Conservation (phyloP, 2,113 vertebrate genomes). For the Cathartes aura region DNA sequence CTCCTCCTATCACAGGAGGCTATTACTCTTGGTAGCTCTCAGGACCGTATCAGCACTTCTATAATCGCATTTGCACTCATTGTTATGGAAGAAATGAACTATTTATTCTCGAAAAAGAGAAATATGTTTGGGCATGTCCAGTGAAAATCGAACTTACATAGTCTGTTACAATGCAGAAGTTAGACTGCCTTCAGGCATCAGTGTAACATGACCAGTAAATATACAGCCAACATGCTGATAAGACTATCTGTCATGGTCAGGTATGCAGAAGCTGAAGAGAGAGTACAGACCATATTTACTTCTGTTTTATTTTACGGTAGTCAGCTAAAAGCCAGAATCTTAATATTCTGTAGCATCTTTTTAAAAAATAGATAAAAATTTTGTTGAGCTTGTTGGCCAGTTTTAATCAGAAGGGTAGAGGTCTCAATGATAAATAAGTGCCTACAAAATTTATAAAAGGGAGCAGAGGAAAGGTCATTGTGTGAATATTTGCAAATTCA, state of each 20-base stretch:
- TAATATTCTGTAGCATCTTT: not conserved
- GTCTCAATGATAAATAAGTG: not conserved
- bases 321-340: not conserved
- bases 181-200: not conserved
- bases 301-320: not conserved
- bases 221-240: not conserved
- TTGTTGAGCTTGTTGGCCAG: not conserved
- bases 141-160: slow-evolving; percentile 27
- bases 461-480: not conserved
- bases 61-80: not conserved
- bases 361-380: not conserved
- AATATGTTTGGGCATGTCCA: not conserved
- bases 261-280: not conserved
- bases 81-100: not conserved
- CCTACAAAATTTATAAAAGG: not conserved
- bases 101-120: not conserved
- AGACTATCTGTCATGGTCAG: not conserved
- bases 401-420: not conserved
- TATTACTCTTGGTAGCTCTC: not conserved
- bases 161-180: not conserved
- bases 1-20: not conserved
- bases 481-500: not conserved
- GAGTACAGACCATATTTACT: not conserved
- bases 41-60: not conserved
- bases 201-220: not conserved